Evolutionary conservation across 2,888 invertebrate genomes (phyloP).

Genomic region (Hyposoter didymator): DNA sequence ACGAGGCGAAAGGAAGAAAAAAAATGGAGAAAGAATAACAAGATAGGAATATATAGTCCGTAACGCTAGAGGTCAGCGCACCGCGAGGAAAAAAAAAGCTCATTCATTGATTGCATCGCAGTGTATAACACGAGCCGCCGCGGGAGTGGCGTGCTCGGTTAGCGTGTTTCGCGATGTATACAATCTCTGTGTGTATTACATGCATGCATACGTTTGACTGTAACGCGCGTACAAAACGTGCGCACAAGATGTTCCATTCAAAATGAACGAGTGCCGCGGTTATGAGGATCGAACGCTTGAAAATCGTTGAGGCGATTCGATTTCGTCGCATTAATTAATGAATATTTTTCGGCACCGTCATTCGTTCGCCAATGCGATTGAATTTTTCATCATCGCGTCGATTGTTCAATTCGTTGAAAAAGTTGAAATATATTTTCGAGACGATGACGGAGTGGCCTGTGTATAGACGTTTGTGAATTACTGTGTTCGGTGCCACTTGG

Average conservation of each 20-base stretch:
- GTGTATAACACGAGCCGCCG: conserved; percentile 60
- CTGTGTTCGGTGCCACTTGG: conserved; percentile 60
- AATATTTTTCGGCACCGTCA: too few species aligned
- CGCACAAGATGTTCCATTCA: conserved; percentile 18
- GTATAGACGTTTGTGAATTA: neutral
- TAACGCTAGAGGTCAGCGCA: conserved; percentile 58
- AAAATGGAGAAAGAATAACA: conserved; percentile 49
- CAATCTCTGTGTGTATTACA: conserved; percentile 36
- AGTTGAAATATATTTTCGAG: neutral
- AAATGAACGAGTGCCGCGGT: neutral
- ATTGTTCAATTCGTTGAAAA: neutral
- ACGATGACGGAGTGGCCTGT: neutral
- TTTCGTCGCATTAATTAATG: too few species aligned
- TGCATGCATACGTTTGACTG: conserved; percentile 11
- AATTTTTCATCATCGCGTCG: too few species aligned
- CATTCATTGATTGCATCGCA: conserved; percentile 81
- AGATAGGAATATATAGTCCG: conserved; percentile 50
- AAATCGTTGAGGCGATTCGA: neutral
- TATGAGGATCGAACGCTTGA: neutral
- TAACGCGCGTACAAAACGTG: neutral
- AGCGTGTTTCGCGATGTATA: conserved; percentile 53
- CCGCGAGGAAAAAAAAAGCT: conserved; percentile 72
- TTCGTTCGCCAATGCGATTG: too few species aligned
- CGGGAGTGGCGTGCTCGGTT: conserved; percentile 64
- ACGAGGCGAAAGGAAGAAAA: conserved; percentile 21